Evolutionary conservation across 2,113 vertebrate species (phyloP).

Genomic region (Uropsilus gracilis): DNA sequence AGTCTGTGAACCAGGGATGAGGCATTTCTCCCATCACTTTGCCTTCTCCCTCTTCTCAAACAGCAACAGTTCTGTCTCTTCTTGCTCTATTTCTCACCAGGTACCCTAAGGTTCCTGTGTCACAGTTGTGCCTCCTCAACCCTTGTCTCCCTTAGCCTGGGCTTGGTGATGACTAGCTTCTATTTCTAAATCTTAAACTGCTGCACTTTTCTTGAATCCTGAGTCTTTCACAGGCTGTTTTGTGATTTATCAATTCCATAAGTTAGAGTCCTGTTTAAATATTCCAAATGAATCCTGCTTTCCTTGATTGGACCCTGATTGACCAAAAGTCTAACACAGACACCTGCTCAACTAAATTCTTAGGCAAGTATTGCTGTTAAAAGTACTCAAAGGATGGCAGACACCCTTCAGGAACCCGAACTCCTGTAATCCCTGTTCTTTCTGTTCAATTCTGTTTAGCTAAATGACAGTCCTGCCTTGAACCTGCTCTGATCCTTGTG

Average conservation of each 20-base stretch:
- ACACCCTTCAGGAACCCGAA: not conserved
- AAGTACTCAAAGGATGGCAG: not conserved
- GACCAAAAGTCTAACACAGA: not conserved
- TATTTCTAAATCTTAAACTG: not conserved
- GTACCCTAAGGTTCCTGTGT: not conserved
- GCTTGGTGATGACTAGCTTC: not conserved
- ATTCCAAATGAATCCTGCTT: not conserved
- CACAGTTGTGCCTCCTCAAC: fast-evolving
- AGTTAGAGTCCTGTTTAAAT: not conserved
- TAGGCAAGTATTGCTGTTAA: not conserved
- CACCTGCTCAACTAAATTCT: not conserved
- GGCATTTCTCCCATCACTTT: not conserved
- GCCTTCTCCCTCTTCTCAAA: not conserved
- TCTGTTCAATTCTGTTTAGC: not conserved
- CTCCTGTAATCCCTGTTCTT: not conserved
- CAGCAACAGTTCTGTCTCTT: not conserved
- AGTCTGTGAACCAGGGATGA: not conserved
- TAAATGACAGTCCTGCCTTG: not conserved
- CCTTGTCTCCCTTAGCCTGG: not conserved
- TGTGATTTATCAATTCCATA: not conserved
- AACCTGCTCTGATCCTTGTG: not conserved
- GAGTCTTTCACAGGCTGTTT: not conserved
- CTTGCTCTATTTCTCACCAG: not conserved
- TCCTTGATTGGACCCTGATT: not conserved
- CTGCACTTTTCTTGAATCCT: not conserved